Evolutionary conservation across 2,113 vertebrate genomes (phyloP).

Genomic region (Platycercus adscitus): DNA sequence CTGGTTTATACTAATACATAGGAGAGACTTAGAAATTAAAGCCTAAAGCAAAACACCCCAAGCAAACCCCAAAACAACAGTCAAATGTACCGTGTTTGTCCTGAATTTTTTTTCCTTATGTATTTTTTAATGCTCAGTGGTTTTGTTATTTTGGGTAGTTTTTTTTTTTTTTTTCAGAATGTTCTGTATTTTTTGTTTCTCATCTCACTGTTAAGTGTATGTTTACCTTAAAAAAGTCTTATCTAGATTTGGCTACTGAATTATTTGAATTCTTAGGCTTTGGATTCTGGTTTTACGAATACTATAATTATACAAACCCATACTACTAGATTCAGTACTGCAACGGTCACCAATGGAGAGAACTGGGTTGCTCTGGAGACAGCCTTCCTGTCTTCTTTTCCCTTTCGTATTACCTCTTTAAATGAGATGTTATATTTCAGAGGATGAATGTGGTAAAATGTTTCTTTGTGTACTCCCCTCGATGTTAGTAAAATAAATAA

Average conservation of each 20-base stretch:
- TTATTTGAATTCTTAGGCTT: background rate
- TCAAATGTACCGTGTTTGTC: fast-evolving
- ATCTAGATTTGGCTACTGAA: background rate
- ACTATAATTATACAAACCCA: background rate
- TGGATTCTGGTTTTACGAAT: background rate
- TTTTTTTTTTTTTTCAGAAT: background rate
- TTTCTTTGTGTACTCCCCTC: background rate
- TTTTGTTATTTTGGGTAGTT: background rate
- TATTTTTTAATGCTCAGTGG: background rate
- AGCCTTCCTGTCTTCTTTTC: background rate
- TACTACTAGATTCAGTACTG: background rate
- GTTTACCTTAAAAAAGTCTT: background rate
- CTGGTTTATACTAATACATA: background rate
- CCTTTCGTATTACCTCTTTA: background rate
- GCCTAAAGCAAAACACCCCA: background rate
- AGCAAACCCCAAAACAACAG: background rate
- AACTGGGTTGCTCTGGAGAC: background rate
- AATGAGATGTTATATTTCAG: background rate
- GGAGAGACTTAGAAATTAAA: background rate
- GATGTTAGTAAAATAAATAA: constrained; percentile 41
- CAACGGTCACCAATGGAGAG: background rate
- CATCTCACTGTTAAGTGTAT: background rate
- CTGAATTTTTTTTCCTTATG: background rate
- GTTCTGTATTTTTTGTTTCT: background rate
- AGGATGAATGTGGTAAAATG: constrained; percentile 22